Percentiles rank a stretch among this genome's conserved stretches.
These are phyloP conservation scores for Scaptomyza reducta DNA, from an alignment of 2,888 invertebrate genomes.

Conservation along the genomic window DNA sequence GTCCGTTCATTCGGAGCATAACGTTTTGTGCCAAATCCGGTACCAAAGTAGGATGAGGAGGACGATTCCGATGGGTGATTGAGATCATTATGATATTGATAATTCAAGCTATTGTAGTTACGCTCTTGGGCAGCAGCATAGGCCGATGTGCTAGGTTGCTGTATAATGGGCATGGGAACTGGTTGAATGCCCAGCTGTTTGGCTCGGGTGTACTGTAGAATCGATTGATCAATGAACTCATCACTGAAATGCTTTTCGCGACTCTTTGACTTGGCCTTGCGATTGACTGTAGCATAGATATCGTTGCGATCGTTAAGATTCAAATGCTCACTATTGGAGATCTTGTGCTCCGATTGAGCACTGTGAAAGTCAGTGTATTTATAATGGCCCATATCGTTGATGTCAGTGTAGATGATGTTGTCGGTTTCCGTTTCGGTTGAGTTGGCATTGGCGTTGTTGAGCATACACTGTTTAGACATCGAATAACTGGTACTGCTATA, in stretches of 20 bases:
- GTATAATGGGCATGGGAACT: slow-evolving; percentile 44
- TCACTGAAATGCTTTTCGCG: slow-evolving; percentile 83
- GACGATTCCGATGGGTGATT: slow-evolving; percentile 83
- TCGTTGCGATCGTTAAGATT: slow-evolving; percentile 83
- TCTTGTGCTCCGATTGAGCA: slow-evolving; percentile 79
- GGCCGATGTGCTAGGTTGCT: slow-evolving; percentile 62
- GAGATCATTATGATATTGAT: slow-evolving; percentile 82
- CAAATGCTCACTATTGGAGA: slow-evolving; percentile 81
- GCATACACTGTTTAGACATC: slow-evolving; percentile 85
- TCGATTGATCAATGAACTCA: slow-evolving; percentile 84
- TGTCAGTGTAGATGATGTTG: slow-evolving; percentile 84
- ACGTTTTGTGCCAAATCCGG: slow-evolving; percentile 79
- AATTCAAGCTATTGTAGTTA: slow-evolving; percentile 70
- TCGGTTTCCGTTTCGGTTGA: slow-evolving; percentile 84
- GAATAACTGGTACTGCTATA: slow-evolving; percentile 85
- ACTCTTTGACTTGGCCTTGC: slow-evolving; percentile 83
- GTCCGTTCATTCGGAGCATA: slow-evolving; percentile 69
- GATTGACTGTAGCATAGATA: slow-evolving; percentile 84
- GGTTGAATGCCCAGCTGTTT: slow-evolving; percentile 75
- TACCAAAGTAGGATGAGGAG: slow-evolving; percentile 83
- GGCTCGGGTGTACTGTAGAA: slow-evolving; percentile 81
- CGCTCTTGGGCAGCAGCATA: slow-evolving; percentile 69
- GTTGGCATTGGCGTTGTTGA: slow-evolving; percentile 83
- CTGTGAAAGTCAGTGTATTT: slow-evolving; percentile 80
- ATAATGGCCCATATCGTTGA: slow-evolving; percentile 83